Evolutionary conservation across 92 coral and sea anemone species (phyloP), one percentile per base, ranked within the genome.

Genomic region (Porites divaricata): DNA sequence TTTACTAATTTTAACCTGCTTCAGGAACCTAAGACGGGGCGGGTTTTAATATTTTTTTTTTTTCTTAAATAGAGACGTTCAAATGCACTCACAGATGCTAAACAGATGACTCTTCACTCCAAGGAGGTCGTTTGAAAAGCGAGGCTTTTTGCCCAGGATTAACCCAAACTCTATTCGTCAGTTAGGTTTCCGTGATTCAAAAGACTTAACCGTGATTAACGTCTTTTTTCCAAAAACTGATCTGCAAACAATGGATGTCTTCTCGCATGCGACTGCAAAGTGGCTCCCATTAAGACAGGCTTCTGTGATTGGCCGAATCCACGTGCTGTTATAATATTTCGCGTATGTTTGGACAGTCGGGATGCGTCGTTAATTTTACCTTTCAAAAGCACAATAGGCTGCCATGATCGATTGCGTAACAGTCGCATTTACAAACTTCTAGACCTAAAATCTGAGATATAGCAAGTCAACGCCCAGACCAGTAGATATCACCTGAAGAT

Each of bases 281-380:
- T 79, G 84, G 84, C 75, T 11, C 52, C 6, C 20, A 35, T 79
- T 79, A 24, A 11, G 4, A 62, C 21, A 52, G 71, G 25, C 24
- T 14, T 22, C 78, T 45, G 63, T 83, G 92, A 89, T 89, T 89
- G 92, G 92, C 71, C 62, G 81, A 41, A 68, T 78, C 92, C 92
- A 89, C 92, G 92, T 89, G 92, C 74, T 77, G 78, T 75, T 61
- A 78, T 84, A 78, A 66, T 85, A 17, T 79, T 45, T 25, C 19
- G 28, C 49, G 71, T 63, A 52, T 75, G 79, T 57, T 15, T 52
- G 26, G 57, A 79, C 89, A 73, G 45, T 35, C 78, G 17, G 50
- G 59, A 15, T 15, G 59, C 59, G 79, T 82, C 65, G 45, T 35
- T 35, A 35, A 35, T 35, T 35, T 35, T 35, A 35, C 4, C 45